A percentile compares a stretch with the other conserved stretches of the same genome.
phyloP scores from a whole-genome alignment of 2,888 invertebrate genomes.

The Caenorhabditis sp. region DNA sequence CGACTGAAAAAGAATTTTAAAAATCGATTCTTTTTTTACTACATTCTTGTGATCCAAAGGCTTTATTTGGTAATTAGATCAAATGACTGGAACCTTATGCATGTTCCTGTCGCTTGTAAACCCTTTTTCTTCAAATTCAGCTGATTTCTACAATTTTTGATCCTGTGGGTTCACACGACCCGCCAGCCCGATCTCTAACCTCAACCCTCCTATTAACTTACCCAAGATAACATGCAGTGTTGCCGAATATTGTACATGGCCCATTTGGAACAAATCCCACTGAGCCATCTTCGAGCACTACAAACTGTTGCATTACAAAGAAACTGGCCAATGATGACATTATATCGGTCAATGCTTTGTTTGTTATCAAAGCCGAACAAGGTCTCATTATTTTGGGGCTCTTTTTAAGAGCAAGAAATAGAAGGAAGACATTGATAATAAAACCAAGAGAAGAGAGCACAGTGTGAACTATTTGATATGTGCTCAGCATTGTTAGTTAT shows the following conservation, averaged over 20 bases:
- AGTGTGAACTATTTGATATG: no score
- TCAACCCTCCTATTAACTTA: not conserved
- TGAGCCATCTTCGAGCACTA: not conserved
- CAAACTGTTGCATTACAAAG: conserved; percentile 29
- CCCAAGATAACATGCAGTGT: not conserved
- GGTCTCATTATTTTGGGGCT: conserved; percentile 30
- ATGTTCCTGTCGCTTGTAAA: no score
- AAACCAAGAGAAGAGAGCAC: conserved; percentile 18
- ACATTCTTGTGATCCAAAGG: no score
- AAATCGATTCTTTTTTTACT: no score
- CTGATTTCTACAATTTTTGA: no score
- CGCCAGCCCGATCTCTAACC: no score
- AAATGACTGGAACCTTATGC: no score
- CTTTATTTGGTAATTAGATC: no score
- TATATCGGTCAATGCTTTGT: conserved; percentile 28
- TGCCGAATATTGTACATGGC: not conserved
- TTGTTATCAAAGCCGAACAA: conserved; percentile 27
- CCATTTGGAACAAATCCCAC: not conserved
- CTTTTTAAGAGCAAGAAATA: conserved; percentile 21
- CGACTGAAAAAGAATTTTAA: no score
- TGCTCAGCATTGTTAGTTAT: no score
- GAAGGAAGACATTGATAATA: conserved; percentile 15
- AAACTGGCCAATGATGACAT: conserved; percentile 28
- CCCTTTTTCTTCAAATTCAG: no score
- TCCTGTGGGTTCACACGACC: not conserved